Percentiles rank a stretch among this genome's conserved stretches.
phyloP scores from a whole-genome alignment of 2,888 invertebrate genomes.

The Dromius quadrimaculatus region DNA sequence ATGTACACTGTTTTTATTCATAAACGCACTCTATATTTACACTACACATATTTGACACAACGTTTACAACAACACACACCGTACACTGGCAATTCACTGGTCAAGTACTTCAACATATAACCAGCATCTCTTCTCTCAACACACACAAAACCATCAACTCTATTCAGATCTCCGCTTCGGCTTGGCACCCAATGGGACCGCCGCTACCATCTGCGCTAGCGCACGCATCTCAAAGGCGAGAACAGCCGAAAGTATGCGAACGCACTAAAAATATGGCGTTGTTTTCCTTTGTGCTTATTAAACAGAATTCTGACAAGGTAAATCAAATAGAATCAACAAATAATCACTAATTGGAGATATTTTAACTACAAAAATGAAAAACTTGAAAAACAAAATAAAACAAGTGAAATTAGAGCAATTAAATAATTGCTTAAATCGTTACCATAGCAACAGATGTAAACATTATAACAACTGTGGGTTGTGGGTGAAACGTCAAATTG shows the following conservation, averaged over 20 bases:
- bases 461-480: too few species aligned
- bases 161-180: conserved; percentile 49
- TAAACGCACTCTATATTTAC: conserved; percentile 27
- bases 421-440: too few species aligned
- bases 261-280: conserved; percentile 13
- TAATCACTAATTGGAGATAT: too few species aligned
- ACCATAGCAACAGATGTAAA: too few species aligned
- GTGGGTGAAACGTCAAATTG: too few species aligned
- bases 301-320: too few species aligned
- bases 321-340: too few species aligned
- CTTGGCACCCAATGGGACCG: conserved; percentile 45
- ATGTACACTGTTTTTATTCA: conserved; percentile 45
- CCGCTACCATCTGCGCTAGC: conserved; percentile 31
- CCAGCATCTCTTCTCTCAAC: conserved; percentile 46
- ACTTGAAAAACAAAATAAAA: too few species aligned
- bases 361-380: too few species aligned
- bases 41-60: conserved; percentile 41
- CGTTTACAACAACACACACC: conserved; percentile 26
- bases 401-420: too few species aligned
- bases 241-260: not conserved
- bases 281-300: too few species aligned
- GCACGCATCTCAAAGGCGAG: conserved; percentile 18
- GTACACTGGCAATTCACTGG: conserved; percentile 47
- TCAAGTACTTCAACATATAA: conserved; percentile 42
- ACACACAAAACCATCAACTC: conserved; percentile 46